These are phyloP conservation scores for Proctacanthus coquilletti DNA, from an alignment of 1,140 invertebrate species.

Conservation along the genomic window DNA sequence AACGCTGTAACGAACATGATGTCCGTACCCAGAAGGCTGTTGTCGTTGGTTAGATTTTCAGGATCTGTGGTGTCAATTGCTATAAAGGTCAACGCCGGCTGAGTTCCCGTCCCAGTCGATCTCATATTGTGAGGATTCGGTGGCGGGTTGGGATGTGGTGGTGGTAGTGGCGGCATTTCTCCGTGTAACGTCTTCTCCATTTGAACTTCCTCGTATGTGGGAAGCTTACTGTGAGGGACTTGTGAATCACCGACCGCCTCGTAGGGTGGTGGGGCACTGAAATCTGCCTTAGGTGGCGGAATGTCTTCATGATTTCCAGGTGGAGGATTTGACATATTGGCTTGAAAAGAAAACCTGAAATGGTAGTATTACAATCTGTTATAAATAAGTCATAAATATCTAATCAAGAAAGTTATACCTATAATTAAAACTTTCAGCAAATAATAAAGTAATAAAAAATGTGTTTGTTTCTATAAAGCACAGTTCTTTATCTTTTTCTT, in stretches of 20 bases:
- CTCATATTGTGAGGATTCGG: slow-evolving; percentile 23
- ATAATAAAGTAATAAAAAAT: no score
- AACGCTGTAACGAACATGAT: slow-evolving; percentile 79
- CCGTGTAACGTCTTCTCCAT: slow-evolving; percentile 66
- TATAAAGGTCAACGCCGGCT: slow-evolving; percentile 48
- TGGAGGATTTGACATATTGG: no score
- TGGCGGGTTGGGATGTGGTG: slow-evolving; percentile 16
- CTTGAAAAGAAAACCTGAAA: no score
- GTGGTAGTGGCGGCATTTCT: slow-evolving; percentile 32
- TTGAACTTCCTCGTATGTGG: slow-evolving; percentile 83
- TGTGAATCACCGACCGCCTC: slow-evolving; percentile 11
- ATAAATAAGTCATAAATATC: no score
- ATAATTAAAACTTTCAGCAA: no score
- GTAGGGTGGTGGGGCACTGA: slow-evolving; percentile 73
- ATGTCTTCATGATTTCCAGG: slow-evolving; percentile 48
- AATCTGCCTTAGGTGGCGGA: slow-evolving; percentile 63
- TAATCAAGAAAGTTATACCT: no score
- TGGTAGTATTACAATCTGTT: no score
- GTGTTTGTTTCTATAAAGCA: no score
- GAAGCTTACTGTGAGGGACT: slow-evolving; percentile 55
- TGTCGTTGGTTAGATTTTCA: slow-evolving; percentile 54
- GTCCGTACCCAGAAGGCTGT: slow-evolving; percentile 65
- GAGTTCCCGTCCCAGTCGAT: slow-evolving; percentile 27
- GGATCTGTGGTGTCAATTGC: slow-evolving; percentile 51
- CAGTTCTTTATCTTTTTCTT: no score